Evolutionary conservation across 1,140 invertebrate genomes (phyloP).

Genomic region (Acromyrmex charruanus): DNA sequence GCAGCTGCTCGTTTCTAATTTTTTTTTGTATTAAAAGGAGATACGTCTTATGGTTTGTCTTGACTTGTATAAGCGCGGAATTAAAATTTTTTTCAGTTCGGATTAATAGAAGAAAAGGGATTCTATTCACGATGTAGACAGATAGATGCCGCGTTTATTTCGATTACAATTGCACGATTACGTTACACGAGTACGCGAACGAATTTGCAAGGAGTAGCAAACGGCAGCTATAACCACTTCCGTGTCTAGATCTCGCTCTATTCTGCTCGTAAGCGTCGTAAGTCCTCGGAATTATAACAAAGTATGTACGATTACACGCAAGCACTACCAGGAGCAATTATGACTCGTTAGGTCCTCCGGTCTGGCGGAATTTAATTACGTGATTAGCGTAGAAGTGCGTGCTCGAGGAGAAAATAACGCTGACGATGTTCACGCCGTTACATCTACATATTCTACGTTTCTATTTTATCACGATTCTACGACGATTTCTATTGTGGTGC

Average conservation of each 20-base stretch:
- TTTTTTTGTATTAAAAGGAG: not conserved
- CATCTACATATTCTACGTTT: not conserved
- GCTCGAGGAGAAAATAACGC: slow-evolving; percentile 40
- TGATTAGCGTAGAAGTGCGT: slow-evolving; percentile 46
- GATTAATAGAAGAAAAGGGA: not conserved
- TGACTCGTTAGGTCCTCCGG: slow-evolving; percentile 30
- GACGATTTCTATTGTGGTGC: not conserved
- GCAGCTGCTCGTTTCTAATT: not conserved
- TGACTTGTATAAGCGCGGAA: not conserved
- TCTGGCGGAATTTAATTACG: slow-evolving; percentile 37
- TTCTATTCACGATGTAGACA: not conserved
- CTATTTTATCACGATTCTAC: not conserved
- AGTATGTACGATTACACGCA: slow-evolving; percentile 26
- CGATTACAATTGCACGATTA: not conserved
- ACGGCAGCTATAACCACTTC: not conserved
- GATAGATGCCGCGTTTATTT: not conserved
- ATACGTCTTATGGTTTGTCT: not conserved
- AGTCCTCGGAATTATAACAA: slow-evolving; percentile 43
- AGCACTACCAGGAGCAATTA: slow-evolving; percentile 32
- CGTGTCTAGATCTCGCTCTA: not conserved
- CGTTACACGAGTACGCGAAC: not conserved
- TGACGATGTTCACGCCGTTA: not conserved
- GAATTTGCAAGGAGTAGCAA: slow-evolving; percentile 5
- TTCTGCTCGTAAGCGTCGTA: slow-evolving; percentile 6
- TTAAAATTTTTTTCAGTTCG: not conserved